Evolutionary conservation across 2,888 invertebrate species (phyloP), one percentile per base, ranked within the genome.

Genomic region (Lasioglossum lativentre): DNA sequence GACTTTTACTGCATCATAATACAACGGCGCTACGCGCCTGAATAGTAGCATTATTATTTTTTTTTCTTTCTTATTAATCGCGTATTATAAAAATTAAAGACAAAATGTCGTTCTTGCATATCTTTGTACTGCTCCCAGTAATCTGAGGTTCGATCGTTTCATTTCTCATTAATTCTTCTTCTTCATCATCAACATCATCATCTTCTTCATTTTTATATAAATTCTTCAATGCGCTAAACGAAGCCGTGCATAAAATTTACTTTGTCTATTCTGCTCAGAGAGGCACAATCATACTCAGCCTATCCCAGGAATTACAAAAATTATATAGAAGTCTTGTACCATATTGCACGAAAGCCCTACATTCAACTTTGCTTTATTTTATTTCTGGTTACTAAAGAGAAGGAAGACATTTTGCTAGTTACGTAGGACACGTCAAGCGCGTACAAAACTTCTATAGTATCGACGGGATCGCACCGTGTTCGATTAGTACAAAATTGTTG

Each of bases 121-220:
- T 91, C 90, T 94, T 94, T 94, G 94, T 94, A 94, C 93, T 94
- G 91, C 92, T 93, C 90, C 90, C 91, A 91, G 91, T 86, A 90
- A 90, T 92, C 90, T 87, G 91, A 90, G 89, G 89, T 88, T 90
- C 83, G 86, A 88, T 90, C 85, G 87, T 85, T 88, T 85, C 38
- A 66, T 66, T 34, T 66, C 59, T 63, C 59, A 30, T 63, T 63
- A 63, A 52, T 23, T 59, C 27, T 66, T 82, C 23, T n/a, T 78
- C 40, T 27, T 71, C 23, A 19, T 19, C 47, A 47, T 19, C 47
- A 47, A 19, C 45, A 45, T 45, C 42, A 45, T 4, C 42, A 16
- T 42, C 16, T 16, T 47, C 23, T 52, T 52, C 52, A 23, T 45
- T 76, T 86, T 82, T 84, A 84, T 90, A 90, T 88, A 88, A 90